Percentiles rank a stretch among this genome's conserved stretches.
Conservation (phyloP, 2,888 invertebrate genomes). For the Himalopsyche japonica region DNA sequence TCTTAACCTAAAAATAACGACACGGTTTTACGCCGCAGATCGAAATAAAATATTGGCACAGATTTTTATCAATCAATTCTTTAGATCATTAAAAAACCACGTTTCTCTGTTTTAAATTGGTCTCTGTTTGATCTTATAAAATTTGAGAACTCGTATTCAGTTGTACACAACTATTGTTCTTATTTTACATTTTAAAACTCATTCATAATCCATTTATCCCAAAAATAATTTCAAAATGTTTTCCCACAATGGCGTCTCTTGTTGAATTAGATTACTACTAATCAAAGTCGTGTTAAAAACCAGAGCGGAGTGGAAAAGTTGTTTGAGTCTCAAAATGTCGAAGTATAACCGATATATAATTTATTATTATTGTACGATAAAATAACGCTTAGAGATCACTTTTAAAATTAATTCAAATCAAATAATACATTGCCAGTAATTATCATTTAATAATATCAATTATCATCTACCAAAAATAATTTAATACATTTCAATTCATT, state of each 20-base stretch:
- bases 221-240: not conserved
- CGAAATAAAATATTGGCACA: conserved; percentile 34
- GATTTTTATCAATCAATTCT: conserved; percentile 34
- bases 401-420: not conserved
- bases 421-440: not conserved
- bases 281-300: not conserved
- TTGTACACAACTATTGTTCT: not conserved
- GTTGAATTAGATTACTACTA: not conserved
- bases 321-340: conserved; percentile 24
- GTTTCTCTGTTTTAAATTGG: too few relatives aligned
- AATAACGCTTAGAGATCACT: conserved; percentile 7
- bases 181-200: not conserved
- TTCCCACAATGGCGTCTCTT: conserved; percentile 7
- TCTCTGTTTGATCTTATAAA: not conserved
- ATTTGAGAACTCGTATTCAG: not conserved
- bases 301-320: not conserved
- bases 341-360: conserved; percentile 23
- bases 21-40: not conserved
- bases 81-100: not conserved
- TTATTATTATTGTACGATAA: conserved; percentile 35
- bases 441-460: too few relatives aligned
- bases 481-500: too few relatives aligned
- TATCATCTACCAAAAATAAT: too few relatives aligned
- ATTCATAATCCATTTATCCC: too few relatives aligned
- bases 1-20: not conserved